Evolutionary conservation across 1,140 invertebrate species (phyloP), one percentile per base, ranked within the genome.

Genomic region (Lasaia peninsularis): DNA sequence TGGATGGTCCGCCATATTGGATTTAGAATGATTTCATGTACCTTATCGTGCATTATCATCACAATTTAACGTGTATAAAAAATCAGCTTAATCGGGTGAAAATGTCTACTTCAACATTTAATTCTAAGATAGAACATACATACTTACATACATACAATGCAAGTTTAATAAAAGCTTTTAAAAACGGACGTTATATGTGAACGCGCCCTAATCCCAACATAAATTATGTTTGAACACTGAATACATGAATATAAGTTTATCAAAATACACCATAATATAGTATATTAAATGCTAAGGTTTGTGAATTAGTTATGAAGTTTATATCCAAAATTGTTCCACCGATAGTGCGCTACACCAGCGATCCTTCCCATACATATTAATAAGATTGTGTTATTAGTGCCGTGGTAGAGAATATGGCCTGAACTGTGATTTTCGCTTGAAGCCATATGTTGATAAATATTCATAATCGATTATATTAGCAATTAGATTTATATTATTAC

Each of bases 301-400:
- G 21, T 55, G 53, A 44, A 80, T 82, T 84, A 70, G 76, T 82
- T 81, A 76, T 60, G 59, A 78, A 86, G 74, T 86, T 80, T 74
- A 60, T 57, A 58, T 68, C 69, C 75, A 71, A 75, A 76, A 83
- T 79, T 75, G 79, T 71, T 63, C 52, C 61, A 64, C 67, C 69
- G 67, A 81, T 80, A 75, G 75, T 72, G 65, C 55, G 65, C 64
- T 71, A 55, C 53, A 56, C 69, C 72, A 72, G 58, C 63, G 57
- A 72, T 68, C 69, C 69, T 64, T 64, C 72, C 72, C 69, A 80
- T 83, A 74, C 77, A 86, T 83, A 83, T 82, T 83, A 78, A 86
- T 80, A 62, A 77, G 56, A 59, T 63, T 60, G 65, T 74, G 72
- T 71, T 79, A 76, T 80, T 73, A 75, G 60, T 50, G 55, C 56